Evolutionary conservation across 2,888 invertebrate genomes (phyloP).

Genomic region (Hartigia nigra): DNA sequence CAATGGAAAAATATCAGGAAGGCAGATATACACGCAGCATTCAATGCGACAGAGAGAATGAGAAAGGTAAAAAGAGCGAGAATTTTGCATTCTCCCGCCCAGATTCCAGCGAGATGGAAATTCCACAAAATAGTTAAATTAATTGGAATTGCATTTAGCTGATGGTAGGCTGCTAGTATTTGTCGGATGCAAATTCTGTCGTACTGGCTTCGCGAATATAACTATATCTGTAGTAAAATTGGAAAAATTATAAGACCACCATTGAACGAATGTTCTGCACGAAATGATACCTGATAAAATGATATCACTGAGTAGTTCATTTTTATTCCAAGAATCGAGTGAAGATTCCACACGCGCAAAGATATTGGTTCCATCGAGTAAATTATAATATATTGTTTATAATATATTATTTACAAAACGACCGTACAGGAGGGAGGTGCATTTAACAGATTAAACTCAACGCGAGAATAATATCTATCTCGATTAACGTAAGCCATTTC

Average conservation of each 20-base stretch:
- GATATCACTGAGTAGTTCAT: background rate
- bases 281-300: background rate
- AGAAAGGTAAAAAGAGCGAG: conserved; percentile 4
- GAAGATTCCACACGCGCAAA: background rate
- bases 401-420: background rate
- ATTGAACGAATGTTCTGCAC: background rate
- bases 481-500: background rate
- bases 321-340: background rate
- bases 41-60: background rate
- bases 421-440: background rate
- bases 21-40: background rate
- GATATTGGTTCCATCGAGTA: background rate
- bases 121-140: background rate
- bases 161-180: background rate
- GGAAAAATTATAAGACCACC: background rate
- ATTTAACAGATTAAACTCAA: background rate
- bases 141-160: background rate
- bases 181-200: background rate
- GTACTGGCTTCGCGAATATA: background rate
- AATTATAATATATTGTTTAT: background rate
- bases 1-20: background rate
- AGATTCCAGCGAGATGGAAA: background rate
- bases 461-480: background rate
- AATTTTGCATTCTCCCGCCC: conserved; percentile 1
- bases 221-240: background rate